phyloP scores from a whole-genome alignment of 2,888 invertebrate genomes.

The Oithona nana region DNA sequence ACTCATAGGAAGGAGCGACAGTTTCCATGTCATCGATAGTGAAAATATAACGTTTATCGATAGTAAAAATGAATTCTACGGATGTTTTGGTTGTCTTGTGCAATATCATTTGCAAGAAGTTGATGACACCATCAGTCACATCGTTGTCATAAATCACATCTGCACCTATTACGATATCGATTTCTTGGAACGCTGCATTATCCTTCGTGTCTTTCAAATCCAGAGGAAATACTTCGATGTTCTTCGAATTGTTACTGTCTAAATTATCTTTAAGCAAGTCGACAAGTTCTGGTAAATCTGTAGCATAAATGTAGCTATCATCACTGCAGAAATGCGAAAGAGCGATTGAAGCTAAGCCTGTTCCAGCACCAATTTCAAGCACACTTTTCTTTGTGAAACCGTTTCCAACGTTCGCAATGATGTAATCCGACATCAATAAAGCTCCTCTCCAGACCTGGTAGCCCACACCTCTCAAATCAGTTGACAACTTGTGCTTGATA shows the following conservation, averaged over 20 bases:
- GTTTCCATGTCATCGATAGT: slow-evolving; percentile 1
- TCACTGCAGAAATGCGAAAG: not conserved
- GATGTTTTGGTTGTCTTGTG: not conserved
- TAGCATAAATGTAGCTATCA: not conserved
- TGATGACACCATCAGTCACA: not conserved
- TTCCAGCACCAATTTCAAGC: slow-evolving; percentile 2
- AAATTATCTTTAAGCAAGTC: not conserved
- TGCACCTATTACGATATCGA: not conserved
- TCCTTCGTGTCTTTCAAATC: not conserved
- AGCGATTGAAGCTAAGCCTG: not conserved
- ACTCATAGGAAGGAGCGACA: not conserved
- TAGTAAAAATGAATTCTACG: not conserved
- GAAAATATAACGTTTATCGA: slow-evolving; percentile 6
- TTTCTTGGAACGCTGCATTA: not conserved
- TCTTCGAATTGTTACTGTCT: not conserved
- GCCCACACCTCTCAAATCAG: not conserved
- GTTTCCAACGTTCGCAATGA: not conserved
- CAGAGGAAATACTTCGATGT: not conserved
- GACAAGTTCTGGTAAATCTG: not conserved
- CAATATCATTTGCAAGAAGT: not conserved
- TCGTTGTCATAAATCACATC: slow-evolving; percentile 5
- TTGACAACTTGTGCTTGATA: not conserved
- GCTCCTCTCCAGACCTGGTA: slow-evolving; percentile 3
- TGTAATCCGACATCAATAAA: not conserved
- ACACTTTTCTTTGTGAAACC: not conserved